Base-by-base conservation (phyloP, 2,113 vertebrate species). In the Cacatua alba region DNA sequence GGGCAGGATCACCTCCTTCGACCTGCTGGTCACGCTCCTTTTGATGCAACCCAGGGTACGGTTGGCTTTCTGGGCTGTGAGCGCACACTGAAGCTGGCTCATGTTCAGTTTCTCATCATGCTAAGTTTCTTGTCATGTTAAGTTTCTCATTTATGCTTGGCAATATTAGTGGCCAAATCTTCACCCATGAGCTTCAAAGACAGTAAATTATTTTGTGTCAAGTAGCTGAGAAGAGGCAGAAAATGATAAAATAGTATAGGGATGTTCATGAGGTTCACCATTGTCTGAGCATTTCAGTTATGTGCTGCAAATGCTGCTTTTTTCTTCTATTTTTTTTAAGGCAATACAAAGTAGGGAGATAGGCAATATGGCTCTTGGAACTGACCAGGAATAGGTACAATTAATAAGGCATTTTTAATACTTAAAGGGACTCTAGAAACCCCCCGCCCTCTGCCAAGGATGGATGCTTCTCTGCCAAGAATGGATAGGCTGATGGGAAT, bases 391-490 rank as follows among this genome's bases (percentile, higher is more conserved):
- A 23, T 44, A 70, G 20, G 10, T 59, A 11, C 31, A 64, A 48
- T 62, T 79, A 41, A 35, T 55, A 75, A 78, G 20, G 4, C 19
- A 43, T 65, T 79, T 74, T 67, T 78, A 69, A 7, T 85, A 74
- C 53, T 90, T 91, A 43, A 71, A 78, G 44, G 5, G 37, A 31
- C 17, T 68, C 37, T 21, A 49, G 74, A 76, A 71, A 24, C 12
- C 26, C 13, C 4, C 10, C 0, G 0, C 7, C 7, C 5, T 69
- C n/a, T 78, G 26, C 41, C 20, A 64, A 69, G 23, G 35, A 49
- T 53, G 49, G 49, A 46, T 77, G 17, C 41, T 77, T 18, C 41
- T 60, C 12, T 39, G 6, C 35, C 17, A 21, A 49, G 31, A 44
- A 44, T 65, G 44, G 24, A 37, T 59, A 67, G 19, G 25, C 51